Percentiles rank a stretch among this genome's conserved stretches.
phyloP scores from a whole-genome alignment of 2,797 vertebrate genomes.

The Philypnodon macrostomus region DNA sequence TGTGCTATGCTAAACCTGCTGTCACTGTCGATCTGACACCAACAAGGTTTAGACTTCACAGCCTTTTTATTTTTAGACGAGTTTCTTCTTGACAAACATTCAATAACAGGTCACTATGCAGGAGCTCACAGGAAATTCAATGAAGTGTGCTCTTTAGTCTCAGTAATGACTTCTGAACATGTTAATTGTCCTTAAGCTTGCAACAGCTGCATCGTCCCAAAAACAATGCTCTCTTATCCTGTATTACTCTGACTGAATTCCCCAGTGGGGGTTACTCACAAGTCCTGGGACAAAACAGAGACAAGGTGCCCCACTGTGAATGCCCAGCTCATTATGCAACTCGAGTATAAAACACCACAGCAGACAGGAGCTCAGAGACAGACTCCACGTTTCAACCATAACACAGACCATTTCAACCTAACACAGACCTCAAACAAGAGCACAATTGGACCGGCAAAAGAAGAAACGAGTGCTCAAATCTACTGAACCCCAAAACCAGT shows the following conservation, averaged over 20 bases:
- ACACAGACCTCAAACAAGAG: constrained; percentile 1
- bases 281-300: constrained; percentile 46
- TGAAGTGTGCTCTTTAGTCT: constrained; percentile 6
- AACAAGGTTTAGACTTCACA: constrained; percentile 38
- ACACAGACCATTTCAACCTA: constrained; percentile 1
- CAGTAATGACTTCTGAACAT: constrained; percentile 30
- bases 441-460: constrained; percentile 22
- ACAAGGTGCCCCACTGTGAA: constrained; percentile 58
- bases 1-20: constrained; percentile 50
- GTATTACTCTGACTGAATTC: constrained; percentile 24
- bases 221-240: constrained; percentile 50
- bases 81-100: constrained; percentile 40
- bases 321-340: constrained; percentile 66
- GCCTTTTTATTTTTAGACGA: constrained; percentile 69
- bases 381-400: too few relatives aligned
- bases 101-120: constrained; percentile 15
- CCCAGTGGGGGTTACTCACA: constrained; percentile 42
- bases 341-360: constrained; percentile 43
- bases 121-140: constrained; percentile 7
- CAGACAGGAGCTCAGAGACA: constrained; percentile 22
- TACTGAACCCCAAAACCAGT: not conserved
- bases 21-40: constrained; percentile 55
- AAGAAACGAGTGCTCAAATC: constrained; percentile 17
- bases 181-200: constrained; percentile 42
- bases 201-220: constrained; percentile 60